Base-by-base conservation (phyloP, 92 coral and sea anemone genomes). In the Zoanthus sociatus region DNA sequence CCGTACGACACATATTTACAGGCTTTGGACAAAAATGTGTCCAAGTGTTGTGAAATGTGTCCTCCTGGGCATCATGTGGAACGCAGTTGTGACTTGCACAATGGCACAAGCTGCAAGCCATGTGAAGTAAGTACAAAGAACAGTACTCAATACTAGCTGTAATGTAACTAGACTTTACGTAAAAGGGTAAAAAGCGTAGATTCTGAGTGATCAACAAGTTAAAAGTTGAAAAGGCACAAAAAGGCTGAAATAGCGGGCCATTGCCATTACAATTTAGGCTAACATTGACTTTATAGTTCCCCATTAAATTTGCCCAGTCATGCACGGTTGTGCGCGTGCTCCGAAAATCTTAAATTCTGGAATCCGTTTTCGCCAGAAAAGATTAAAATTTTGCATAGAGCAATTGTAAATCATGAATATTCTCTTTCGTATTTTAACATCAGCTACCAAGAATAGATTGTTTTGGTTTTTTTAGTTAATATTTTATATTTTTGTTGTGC, bases 1-100 rank as follows among this genome's bases (percentile, higher is more conserved):
- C 85, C 85, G 11, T 21, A 81, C 20, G 85, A 21, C 85, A 81
- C 74, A 0, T 81, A 26, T n/a, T 10, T 64, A 10, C 75, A 81
- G 21, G 30, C 7, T n/a, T 30, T 78, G 48, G 54, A 78, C 1
- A 56, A 58, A 50, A 37, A 33, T 14, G 30, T 33, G 1, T 44
- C 55, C 20, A 81, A 18, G 18, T 81, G 85, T 42, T 81, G 85
- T 1, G 42, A 46, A 12, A 45, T 45, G 75, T 81, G 85, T 13
- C 85, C 85, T 0, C 63, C 63, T 0, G 85, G 85, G 0, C 37
- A 20, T 0, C 50, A 46, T 11, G 61, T 81, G 15, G 33, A 21
- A 1, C 6, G 4, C 7, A 26, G 20, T 14, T 81, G 85, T 17
- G 70, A 70, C 9, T 54, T n/a, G 4, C 13, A 0, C 4, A 10